Base-by-base conservation (phyloP, 1,140 invertebrate genomes). In the Apocrypta bakeri region DNA sequence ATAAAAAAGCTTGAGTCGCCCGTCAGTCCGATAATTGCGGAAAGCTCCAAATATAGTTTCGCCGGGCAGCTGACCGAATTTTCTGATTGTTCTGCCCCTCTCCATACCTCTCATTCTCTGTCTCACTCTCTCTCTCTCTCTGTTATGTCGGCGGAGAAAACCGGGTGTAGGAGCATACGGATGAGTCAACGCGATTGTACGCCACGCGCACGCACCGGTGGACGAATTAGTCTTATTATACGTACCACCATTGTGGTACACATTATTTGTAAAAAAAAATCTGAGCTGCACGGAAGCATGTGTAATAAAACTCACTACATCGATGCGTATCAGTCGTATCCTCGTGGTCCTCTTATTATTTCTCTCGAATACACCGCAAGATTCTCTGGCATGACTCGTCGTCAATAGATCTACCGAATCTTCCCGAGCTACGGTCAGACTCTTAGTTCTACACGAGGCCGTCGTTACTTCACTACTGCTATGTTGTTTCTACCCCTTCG, bases 51-150 rank as follows among this genome's bases (percentile, higher is more conserved):
- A 40, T 21, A 72, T 9, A 56, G 29, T 29, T 40, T 64, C 31
- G 61, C 37, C 79, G 31, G 71, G 72, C 72, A 24, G 63, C 42
- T 80, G 68, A 72, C 78, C 78, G 68, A 80, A 80, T 63, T 81
- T 56, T 75, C 79, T 24, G 25, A 75, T 81, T 68, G 40, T 48
- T 40, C 68, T 73, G 17, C n/a, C 21, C 7, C 17, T 42, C 40
- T 56, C 21, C n/a, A 17, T 21, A 0, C n/a, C n/a, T 56, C 48
- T 37, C 33, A n/a, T n/a, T n/a, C n/a, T n/a, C n/a, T n/a, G n/a
- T 73, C 25, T 56, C 21, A 3, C 17, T 42, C 40, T 56, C 21
- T 56, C 48, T 21, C 2, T 56, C n/a, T 56, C 48, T 37, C 33
- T n/a, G 33, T 37, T 9, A 9, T 37, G 33, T 37, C 33, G 14